These are phyloP conservation scores for Diphyllodes magnificus DNA, from an alignment of 2,113 vertebrate genomes.

Conservation along the genomic window DNA sequence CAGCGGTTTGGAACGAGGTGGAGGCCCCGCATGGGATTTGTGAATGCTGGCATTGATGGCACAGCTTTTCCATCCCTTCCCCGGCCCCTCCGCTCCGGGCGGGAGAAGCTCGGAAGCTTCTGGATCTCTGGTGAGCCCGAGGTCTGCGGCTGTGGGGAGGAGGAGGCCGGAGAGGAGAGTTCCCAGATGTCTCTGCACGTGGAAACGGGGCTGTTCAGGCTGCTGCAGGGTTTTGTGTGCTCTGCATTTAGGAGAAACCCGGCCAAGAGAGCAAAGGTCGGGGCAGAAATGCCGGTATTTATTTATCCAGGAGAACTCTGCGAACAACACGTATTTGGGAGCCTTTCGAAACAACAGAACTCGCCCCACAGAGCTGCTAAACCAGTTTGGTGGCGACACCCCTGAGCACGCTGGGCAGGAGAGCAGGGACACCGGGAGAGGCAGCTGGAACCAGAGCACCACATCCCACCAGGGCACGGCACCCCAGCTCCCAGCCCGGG, in stretches of 20 bases:
- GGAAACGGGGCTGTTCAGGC: rapidly evolving
- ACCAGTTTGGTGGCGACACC: constrained; percentile 47
- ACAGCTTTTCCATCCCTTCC: neutral
- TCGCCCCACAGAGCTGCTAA: constrained; percentile 48
- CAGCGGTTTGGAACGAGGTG: neutral
- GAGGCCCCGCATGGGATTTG: neutral
- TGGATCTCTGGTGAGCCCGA: neutral
- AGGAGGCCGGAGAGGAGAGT: neutral
- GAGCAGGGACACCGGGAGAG: neutral
- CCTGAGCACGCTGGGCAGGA: neutral
- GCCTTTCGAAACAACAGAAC: constrained; percentile 43
- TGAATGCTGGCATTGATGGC: neutral
- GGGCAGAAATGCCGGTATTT: constrained; percentile 57
- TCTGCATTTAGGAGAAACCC: constrained; percentile 60
- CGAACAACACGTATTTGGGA: constrained; percentile 42
- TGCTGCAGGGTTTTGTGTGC: neutral
- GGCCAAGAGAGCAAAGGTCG: constrained; percentile 60
- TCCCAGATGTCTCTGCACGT: neutral
- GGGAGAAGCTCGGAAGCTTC: neutral
- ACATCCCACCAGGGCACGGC: rapidly evolving
- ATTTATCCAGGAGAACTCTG: constrained; percentile 51
- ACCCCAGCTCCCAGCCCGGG: neutral
- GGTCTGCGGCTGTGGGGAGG: neutral
- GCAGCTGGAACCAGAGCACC: neutral
- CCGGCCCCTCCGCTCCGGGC: neutral